Base-by-base conservation (phyloP, 2,797 vertebrate genomes). In the Otus scops region DNA sequence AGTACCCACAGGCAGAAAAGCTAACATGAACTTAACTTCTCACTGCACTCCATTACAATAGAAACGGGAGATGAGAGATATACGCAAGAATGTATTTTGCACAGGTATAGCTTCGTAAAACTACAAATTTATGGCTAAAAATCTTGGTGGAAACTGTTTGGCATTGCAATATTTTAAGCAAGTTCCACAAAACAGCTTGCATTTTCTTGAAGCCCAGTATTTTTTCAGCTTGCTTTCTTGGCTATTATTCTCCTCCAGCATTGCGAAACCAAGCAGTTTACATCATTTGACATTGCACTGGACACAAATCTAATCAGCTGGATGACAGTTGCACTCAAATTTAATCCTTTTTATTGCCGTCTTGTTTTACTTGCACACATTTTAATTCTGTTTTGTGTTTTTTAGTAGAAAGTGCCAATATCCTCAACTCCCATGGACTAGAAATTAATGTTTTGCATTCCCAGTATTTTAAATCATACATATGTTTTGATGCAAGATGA, bases 361-460 rank as follows among this genome's bases (percentile, higher is more conserved):
- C 50, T 77, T 80, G 34, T 34, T 89, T 80, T n/a, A 77, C 64
- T 91, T 65, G 48, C 17, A 59, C 30, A n/a, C n/a, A 82, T 22
- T 69, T 64, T 73, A 60, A 79, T 36, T 56, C 15, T 51, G 28
- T 23, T 75, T 8, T 45, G 21, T 32, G 24, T 54, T 34, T 93
- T 89, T 81, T 69, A 74, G 20, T 27, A 82, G 28, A 36, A 94
- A 94, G 27, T n/a, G 17, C 57, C 68, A 88, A 75, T 84, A 89
- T 65, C 32, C 38, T 69, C 78, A 83, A 22, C 20, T 83, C 36
- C 9, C 68, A 39, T 17, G 23, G 57, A 53, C 19, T 20, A 88
- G 32, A 93, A 88, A 64, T 43, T 13, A 24, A 45, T 56, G 56
- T n/a, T 94, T 69, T 51, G 30, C 3, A 0, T 95, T 90, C 48